Evolutionary conservation across 2,797 vertebrate species (phyloP), one percentile per base, ranked within the genome.

Genomic region (Bufotes viridis): DNA sequence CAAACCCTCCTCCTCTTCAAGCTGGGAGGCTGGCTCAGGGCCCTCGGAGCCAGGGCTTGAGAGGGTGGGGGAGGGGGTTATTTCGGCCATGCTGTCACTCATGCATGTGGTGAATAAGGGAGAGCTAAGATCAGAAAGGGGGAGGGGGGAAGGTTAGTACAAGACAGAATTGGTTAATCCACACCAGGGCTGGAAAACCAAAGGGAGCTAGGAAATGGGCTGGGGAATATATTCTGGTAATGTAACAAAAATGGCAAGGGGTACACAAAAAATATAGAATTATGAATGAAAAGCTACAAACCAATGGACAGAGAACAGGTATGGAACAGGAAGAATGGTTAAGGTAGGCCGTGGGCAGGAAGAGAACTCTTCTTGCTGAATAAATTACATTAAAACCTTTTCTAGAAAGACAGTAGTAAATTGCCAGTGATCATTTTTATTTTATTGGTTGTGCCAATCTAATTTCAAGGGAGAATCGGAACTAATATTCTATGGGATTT

Each of bases 81-180:
- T 97, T 96, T 98, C 97, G 95, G 97, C 98, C 96, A 97, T 97
- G 97, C 97, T 97, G 95, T 98, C 96, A 94, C 97, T 99, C 98
- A 99, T 98, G 97, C 98, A 99, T 94, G 97, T 96, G 96, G 97
- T 97, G 96, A 99, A 99, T 97, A 99, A 96, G 95, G 97, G 97
- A 96, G 97, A 97, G 97, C 98, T 99, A 97, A 95, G 96, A 96
- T 96, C 97, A 96, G 97, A 98, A 97, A 96, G 97, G 96, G 97
- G 98, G 94, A 96, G 96, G 96, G 97, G 24, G 96, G 96, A 95
- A 93, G 95, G 96, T 98, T 97, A 98, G 98, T 97, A 95, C 94
- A 95, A 95, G 95, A 97, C 93, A 97, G 96, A 95, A 95, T 94
- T 96, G 87, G 95, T 97, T 94, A 96, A 94, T 84, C 81, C 84